phyloP scores from a whole-genome alignment of 2,797 vertebrate genomes.

The Moxostoma hubbsi region DNA sequence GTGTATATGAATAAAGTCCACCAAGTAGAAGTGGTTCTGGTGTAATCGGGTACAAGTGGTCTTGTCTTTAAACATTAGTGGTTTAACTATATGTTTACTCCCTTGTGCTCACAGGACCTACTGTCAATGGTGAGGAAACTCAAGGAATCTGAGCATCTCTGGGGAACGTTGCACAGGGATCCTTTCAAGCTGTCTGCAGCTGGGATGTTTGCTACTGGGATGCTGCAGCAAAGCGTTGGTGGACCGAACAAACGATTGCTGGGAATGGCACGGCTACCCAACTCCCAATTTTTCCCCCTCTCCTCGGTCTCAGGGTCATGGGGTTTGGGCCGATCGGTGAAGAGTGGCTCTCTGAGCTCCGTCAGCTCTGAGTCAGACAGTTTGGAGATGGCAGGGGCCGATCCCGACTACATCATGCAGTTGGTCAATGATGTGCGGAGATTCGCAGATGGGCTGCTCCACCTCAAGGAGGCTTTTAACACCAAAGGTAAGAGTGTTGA shows the following conservation, averaged over 20 bases:
- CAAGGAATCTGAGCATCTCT: constrained; percentile 35
- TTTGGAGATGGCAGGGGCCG: constrained; percentile 77
- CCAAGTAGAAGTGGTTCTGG: constrained; percentile 13
- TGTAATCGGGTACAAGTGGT: constrained; percentile 8
- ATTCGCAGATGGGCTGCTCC: constrained; percentile 92
- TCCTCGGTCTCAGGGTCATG: constrained; percentile 60
- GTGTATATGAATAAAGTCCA: constrained; percentile 3
- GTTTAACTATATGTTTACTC: constrained; percentile 26
- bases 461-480: constrained; percentile 91
- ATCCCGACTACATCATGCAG: constrained; percentile 94
- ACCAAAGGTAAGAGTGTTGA: constrained; percentile 82
- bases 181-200: constrained; percentile 73
- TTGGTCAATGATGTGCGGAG: constrained; percentile 92
- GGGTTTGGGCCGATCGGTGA: constrained; percentile 79
- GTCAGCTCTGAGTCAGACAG: constrained; percentile 80
- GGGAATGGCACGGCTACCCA: constrained; percentile 83
- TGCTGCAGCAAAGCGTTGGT: constrained; percentile 80
- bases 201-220: constrained; percentile 78
- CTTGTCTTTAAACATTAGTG: constrained; percentile 36
- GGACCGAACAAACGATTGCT: constrained; percentile 81
- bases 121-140: constrained; percentile 35
- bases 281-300: constrained; percentile 76
- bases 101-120: constrained; percentile 36
- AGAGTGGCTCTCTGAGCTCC: constrained; percentile 79
- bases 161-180: not conserved